These are phyloP conservation scores for Sterrhoptilus dennistouni DNA, from an alignment of 2,113 vertebrate genomes.

Conservation along the genomic window DNA sequence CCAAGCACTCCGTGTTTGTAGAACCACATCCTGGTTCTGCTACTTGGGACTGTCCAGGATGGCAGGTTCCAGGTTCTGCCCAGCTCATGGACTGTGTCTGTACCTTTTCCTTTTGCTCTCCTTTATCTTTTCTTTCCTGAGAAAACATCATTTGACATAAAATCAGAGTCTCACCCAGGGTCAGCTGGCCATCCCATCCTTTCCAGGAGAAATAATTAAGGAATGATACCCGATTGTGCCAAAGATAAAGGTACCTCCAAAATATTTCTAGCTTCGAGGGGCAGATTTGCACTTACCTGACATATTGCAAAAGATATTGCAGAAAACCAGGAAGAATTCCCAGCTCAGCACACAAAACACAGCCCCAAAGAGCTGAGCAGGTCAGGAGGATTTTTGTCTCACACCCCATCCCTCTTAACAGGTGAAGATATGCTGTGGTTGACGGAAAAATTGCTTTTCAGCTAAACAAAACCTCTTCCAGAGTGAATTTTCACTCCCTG, in stretches of 20 bases:
- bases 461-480: neutral
- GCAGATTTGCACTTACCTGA: neutral
- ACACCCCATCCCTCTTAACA: neutral
- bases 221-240: neutral
- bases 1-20: neutral
- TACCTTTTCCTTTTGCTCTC: neutral
- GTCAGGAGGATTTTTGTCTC: neutral
- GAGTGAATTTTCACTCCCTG: neutral
- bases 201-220: neutral
- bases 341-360: neutral
- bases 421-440: neutral
- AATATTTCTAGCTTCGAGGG: neutral
- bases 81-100: neutral
- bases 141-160: neutral
- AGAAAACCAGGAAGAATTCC: neutral
- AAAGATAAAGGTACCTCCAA: neutral
- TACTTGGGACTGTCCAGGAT: too few relatives aligned
- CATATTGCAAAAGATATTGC: neutral
- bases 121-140: neutral
- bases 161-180: neutral
- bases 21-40: neutral
- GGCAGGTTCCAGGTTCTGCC: neutral
- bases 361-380: rapidly evolving
- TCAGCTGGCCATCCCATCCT: neutral
- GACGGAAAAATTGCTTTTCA: neutral